These are phyloP conservation scores for Tringa solitaria DNA, from an alignment of 2,113 vertebrate species.

Conservation along the genomic window DNA sequence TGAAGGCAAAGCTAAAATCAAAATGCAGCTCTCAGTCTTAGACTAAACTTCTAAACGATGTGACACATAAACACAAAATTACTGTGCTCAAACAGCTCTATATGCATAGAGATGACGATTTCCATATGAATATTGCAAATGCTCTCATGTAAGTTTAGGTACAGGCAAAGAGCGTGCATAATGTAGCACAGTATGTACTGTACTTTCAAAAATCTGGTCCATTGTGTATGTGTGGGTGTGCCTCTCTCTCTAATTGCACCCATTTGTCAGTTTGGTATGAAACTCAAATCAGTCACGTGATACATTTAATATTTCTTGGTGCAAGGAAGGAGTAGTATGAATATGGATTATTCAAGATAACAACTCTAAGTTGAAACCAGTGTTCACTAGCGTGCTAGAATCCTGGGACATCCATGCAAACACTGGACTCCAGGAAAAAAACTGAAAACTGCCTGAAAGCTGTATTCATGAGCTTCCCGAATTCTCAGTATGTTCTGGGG, in stretches of 20 bases:
- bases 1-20: slow-evolving; percentile 29
- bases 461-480: background rate
- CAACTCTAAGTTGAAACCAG: background rate
- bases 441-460: background rate
- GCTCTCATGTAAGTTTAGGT: slow-evolving; percentile 65
- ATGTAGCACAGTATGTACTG: slow-evolving; percentile 66
- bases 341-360: slow-evolving; percentile 48
- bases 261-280: slow-evolving; percentile 67
- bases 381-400: background rate
- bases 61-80: slow-evolving; percentile 55
- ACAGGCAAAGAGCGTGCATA: slow-evolving; percentile 56
- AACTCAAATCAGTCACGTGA: slow-evolving; percentile 60
- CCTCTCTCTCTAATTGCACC: slow-evolving; percentile 65
- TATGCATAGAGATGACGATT: slow-evolving; percentile 47
- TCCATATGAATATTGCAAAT: slow-evolving; percentile 67
- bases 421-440: background rate
- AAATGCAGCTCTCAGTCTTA: slow-evolving; percentile 32
- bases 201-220: slow-evolving; percentile 67
- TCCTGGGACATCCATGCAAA: slow-evolving; percentile 1
- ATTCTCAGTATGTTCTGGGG: background rate
- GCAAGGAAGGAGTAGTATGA: slow-evolving; percentile 47
- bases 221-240: slow-evolving; percentile 68
- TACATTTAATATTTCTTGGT: slow-evolving; percentile 49
- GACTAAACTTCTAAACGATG: slow-evolving; percentile 43
- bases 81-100: slow-evolving; percentile 43